Percentiles rank a stretch among this genome's conserved stretches.
Conservation (phyloP, 2,888 invertebrate species). For the Hyposoter dolosus region DNA sequence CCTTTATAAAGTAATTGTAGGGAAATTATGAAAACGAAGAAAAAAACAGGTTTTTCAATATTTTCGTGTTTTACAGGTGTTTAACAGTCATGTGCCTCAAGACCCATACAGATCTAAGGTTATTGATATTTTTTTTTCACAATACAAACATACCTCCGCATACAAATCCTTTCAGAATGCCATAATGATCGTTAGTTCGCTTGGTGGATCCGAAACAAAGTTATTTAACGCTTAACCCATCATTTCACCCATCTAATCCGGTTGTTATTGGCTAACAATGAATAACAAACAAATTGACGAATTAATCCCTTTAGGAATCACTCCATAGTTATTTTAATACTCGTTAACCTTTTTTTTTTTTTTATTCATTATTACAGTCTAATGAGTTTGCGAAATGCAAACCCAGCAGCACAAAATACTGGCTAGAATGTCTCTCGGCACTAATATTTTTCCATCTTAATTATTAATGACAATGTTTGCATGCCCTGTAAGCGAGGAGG, state of each 20-base stretch:
- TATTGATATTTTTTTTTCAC: constrained; percentile 87
- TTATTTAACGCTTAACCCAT: constrained; percentile 25
- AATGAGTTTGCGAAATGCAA: not conserved
- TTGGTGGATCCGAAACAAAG: constrained; percentile 41
- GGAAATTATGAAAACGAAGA: not conserved
- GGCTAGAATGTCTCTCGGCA: not conserved
- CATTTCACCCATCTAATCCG: not conserved
- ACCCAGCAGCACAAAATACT: not conserved
- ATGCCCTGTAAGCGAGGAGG: not conserved
- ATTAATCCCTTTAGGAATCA: not conserved
- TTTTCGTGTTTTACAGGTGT: constrained; percentile 90
- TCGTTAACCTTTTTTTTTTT: not conserved
- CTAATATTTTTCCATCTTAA: not conserved
- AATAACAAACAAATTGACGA: not conserved
- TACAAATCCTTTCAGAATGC: constrained; percentile 56
- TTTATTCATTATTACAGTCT: not conserved
- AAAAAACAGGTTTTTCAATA: constrained; percentile 60
- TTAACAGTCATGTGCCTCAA: constrained; percentile 97
- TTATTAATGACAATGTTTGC: constrained; percentile 28
- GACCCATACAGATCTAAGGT: constrained; percentile 97
- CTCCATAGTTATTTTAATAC: not conserved
- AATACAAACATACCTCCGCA: constrained; percentile 31
- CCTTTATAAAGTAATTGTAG: not conserved
- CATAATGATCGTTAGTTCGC: constrained; percentile 49
- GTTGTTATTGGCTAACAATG: constrained; percentile 13